Conservation (phyloP, 2,888 invertebrate genomes). For the Agrilus biguttatus region DNA sequence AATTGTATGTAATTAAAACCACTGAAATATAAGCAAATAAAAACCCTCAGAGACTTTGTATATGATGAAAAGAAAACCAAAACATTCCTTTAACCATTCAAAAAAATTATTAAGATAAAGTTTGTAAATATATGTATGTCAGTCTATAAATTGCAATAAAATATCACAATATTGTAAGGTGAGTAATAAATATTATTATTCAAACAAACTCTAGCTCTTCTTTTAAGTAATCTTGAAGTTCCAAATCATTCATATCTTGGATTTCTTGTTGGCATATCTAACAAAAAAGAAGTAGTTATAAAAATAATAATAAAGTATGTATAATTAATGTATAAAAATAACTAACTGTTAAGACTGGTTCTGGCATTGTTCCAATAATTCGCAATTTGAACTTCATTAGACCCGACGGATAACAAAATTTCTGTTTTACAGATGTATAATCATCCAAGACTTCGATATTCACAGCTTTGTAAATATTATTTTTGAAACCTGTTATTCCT, state of each 20-base stretch:
- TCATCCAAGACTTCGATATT: constrained; percentile 33
- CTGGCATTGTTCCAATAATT: constrained; percentile 24
- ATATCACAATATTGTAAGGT: no score
- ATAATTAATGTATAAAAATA: neutral
- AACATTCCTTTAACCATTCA: no score
- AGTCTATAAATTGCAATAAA: no score
- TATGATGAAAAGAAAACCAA: no score
- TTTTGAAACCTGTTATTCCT: constrained; percentile 25
- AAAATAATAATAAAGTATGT: no score
- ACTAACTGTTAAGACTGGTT: constrained; percentile 27
- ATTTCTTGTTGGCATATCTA: constrained; percentile 16
- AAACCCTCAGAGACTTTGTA: no score
- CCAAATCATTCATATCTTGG: constrained; percentile 16
- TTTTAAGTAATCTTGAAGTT: constrained; percentile 18
- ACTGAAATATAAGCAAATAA: no score
- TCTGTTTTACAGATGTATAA: constrained; percentile 26
- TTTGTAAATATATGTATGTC: no score
- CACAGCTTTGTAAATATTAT: constrained; percentile 22
- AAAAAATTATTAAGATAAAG: no score
- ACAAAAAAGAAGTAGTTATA: constrained; percentile 6
- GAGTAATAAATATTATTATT: no score
- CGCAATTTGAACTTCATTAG: constrained; percentile 31
- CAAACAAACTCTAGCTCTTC: constrained; percentile 16
- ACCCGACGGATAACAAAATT: constrained; percentile 23
- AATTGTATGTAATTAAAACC: no score